Evolutionary conservation across 2,797 vertebrate genomes (phyloP), one percentile per base, ranked within the genome.

Genomic region (Sus cebifrons): DNA sequence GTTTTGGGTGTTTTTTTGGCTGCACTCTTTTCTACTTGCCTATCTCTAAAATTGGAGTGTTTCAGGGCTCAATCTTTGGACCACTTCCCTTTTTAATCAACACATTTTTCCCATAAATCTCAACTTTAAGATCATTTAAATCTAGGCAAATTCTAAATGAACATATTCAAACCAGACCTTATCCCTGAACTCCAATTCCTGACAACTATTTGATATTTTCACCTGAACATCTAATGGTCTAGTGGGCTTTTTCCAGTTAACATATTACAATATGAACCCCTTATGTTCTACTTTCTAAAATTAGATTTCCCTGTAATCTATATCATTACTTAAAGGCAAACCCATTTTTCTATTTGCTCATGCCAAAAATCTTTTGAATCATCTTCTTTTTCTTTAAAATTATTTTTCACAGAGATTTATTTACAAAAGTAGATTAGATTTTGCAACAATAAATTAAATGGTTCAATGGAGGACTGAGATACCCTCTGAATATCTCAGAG

Each of bases 371-470:
- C n/a, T 83, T 73, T 93, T 58, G 71, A 81, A 81, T 70, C 56
- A 84, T 58, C 0, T 11, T 95, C 23, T 49, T 49, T 77, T 82
- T 9, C 3, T 95, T 78, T 70, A 91, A 86, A 32, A 44, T 83
- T 94, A 40, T 67, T 83, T 86, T 81, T 71, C 68, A 56, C 16
- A 65, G 36, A 93, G 60, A 88, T 67, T 60, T 92, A 36, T 83
- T 74, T 89, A 82, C 49, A 85, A 88, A 17, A 25, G 0, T 49
- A 70, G 20, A 56, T 14, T 70, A 56, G 40, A 54, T 27, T 62
- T 85, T 94, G 25, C 11, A 85, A 86, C 0, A 74, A 52, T 54
- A 96, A 89, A 65, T 85, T 92, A 65, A 86, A 73, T 82, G 40
- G 79, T 20, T 93, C 36, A 58, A 58, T 58, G 10, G 17, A 73